Conservation (phyloP, 1,140 invertebrate genomes). For the Drosophila lacertosa region DNA sequence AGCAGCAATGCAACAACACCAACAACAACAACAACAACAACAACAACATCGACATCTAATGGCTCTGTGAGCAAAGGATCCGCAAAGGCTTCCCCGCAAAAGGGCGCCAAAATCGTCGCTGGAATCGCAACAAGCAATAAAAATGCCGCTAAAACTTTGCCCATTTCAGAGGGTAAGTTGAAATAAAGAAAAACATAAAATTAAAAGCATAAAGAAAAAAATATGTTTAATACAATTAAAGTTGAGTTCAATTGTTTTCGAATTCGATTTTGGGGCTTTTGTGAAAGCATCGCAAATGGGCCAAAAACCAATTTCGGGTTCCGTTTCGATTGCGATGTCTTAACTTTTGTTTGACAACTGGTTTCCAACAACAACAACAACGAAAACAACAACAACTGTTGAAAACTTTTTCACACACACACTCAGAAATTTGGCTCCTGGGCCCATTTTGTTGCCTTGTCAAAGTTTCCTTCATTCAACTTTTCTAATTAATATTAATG, state of each 20-base stretch:
- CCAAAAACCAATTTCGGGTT: conserved; percentile 40
- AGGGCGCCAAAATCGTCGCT: conserved; percentile 35
- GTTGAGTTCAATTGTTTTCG: conserved; percentile 29
- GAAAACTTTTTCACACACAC: conserved; percentile 15
- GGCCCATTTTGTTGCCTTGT: conserved; percentile 49
- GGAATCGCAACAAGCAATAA: conserved; percentile 41
- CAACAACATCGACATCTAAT: conserved; percentile 8
- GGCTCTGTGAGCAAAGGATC: conserved; percentile 4
- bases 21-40: conserved; percentile 2
- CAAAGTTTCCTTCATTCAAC: conserved; percentile 43
- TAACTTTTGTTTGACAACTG: conserved; percentile 31
- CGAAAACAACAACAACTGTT: conserved; percentile 8
- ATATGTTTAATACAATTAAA: conserved; percentile 37
- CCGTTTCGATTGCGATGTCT: conserved; percentile 11
- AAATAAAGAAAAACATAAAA: conserved; percentile 8
- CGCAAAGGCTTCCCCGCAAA: conserved; percentile 20
- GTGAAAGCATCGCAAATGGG: conserved; percentile 71
- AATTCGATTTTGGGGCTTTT: conserved; percentile 9
- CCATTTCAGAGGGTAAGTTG: conserved; percentile 63
- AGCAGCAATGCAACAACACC: conserved; percentile 1
- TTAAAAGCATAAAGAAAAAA: conserved; percentile 27
- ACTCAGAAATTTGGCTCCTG: conserved; percentile 29
- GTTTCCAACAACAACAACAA: conserved; percentile 15
- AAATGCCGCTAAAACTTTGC: conserved; percentile 32
- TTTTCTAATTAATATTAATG: conserved; percentile 79